Percentiles rank a stretch among this genome's conserved stretches.
These are phyloP conservation scores for Meghimatium bilineatum DNA, from an alignment of 2,888 invertebrate species.

Conservation along the genomic window DNA sequence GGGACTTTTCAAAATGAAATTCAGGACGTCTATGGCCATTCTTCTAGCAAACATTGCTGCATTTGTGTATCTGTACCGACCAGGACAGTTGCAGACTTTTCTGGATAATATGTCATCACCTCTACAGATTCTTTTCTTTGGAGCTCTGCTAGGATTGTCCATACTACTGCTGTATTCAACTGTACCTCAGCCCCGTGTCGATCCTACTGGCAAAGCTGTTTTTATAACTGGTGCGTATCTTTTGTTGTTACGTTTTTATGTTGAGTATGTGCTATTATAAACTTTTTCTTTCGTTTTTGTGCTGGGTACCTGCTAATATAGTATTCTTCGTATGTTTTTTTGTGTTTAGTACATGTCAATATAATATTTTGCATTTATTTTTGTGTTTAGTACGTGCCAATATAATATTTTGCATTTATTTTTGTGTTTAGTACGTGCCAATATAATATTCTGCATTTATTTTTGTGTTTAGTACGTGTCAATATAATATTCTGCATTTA, in stretches of 20 bases:
- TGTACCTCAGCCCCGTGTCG: slow-evolving; percentile 29
- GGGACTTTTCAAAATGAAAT: slow-evolving; percentile 16
- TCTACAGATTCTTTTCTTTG: slow-evolving; percentile 22
- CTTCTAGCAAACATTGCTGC: slow-evolving; percentile 12
- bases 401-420: too few relatives aligned
- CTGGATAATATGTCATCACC: not conserved
- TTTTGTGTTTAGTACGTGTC: too few relatives aligned
- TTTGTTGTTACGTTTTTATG: not conserved
- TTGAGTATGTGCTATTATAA: not conserved
- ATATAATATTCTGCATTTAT: too few relatives aligned
- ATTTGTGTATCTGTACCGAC: slow-evolving; percentile 31
- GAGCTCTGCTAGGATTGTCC: slow-evolving; percentile 35
- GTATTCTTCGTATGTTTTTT: too few relatives aligned
- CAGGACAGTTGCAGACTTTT: not conserved
- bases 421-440: too few relatives aligned
- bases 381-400: too few relatives aligned
- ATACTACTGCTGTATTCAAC: slow-evolving; percentile 33
- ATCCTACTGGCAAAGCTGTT: slow-evolving; percentile 52
- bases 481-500: too few relatives aligned
- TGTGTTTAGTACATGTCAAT: too few relatives aligned
- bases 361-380: too few relatives aligned
- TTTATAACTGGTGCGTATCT: slow-evolving; percentile 50
- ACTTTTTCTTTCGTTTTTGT: not conserved
- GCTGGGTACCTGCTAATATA: not conserved
- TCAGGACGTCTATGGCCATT: slow-evolving; percentile 30